Evolutionary conservation across 2,888 invertebrate genomes (phyloP), one percentile per base, ranked within the genome.

Genomic region (Dorcus parallelipipedus): DNA sequence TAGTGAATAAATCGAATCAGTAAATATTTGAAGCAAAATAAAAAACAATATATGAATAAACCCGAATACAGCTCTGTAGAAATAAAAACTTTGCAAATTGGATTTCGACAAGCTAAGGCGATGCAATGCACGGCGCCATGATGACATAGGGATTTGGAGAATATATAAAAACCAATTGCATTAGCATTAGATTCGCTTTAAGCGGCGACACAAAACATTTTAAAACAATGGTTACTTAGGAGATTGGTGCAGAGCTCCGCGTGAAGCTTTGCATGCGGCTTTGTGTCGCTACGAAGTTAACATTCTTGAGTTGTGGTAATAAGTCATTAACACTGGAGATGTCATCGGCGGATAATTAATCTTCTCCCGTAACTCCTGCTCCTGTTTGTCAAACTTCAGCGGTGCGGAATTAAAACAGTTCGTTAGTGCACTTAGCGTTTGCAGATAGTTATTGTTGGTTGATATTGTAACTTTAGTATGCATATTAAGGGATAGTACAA

Each of bases 291-390:
- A 61, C 61, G 54, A 66, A 69, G 69, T 69, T 68, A 68, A 70
- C 71, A 70, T 69, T 71, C 72, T 69, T 69, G 62, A 64, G 64
- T 64, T 62, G 61, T 64, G 69, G 69, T 73, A 73, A 74, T 74
- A 74, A 75, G 74, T 75, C 73, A 75, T 75, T 73, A 74, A 70
- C 71, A 71, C 71, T 72, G 71, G 64, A 70, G 71, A 70, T 66
- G 66, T 68, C 67, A 67, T 64, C 67, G 67, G 26, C 17, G 48
- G 58, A 45, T 59, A 54, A 54, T 56, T 60, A 56, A 60, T 60
- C 60, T 60, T 51, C 33, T 50, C 48, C 57, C 54, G 59, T 59
- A 56, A 54, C 51, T 58, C 58, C 58, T 58, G 56, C 54, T 59
- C 54, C 56, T 58, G 60, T 60, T 54, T 58, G 58, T 54, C 58